Conservation (phyloP, 1,140 invertebrate genomes). For the Dreissena rostriformis region DNA sequence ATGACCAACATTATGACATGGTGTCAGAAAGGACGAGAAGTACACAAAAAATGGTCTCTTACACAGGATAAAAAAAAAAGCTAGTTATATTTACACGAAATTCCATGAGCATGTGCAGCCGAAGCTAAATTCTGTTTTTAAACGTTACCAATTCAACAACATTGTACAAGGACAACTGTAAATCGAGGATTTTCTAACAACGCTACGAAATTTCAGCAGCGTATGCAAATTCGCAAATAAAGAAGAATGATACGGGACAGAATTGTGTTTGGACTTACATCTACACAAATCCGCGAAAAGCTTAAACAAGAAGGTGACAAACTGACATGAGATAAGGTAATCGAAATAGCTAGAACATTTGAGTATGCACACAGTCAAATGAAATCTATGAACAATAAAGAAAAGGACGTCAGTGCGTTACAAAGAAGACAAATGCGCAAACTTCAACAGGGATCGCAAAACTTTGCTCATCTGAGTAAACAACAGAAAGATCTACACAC, state of each 20-base stretch:
- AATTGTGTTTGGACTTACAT: conserved; percentile 22
- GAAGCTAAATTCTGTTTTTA: neutral
- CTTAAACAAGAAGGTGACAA: conserved; percentile 31
- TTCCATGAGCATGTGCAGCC: neutral
- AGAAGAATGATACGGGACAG: too few relatives aligned
- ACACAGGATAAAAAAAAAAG: neutral
- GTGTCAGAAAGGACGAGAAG: neutral
- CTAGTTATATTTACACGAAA: neutral
- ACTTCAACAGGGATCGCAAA: neutral
- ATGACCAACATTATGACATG: too few relatives aligned
- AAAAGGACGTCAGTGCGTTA: neutral
- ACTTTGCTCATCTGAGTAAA: neutral
- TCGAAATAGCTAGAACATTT: conserved; percentile 11
- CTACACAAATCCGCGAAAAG: conserved; percentile 21
- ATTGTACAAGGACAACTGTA: neutral
- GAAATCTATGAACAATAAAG: neutral
- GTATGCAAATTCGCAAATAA: too few relatives aligned
- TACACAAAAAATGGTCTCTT: neutral
- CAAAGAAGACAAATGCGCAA: neutral
- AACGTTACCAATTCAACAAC: conserved; percentile 9
- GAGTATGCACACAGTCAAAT: conserved; percentile 17
- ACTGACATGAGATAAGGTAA: conserved; percentile 15
- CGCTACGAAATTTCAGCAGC: too few relatives aligned
- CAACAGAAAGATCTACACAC: neutral
- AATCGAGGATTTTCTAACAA: conserved; percentile 1